These are phyloP conservation scores for Nymphalis io DNA, from an alignment of 1,140 invertebrate species.

Conservation along the genomic window DNA sequence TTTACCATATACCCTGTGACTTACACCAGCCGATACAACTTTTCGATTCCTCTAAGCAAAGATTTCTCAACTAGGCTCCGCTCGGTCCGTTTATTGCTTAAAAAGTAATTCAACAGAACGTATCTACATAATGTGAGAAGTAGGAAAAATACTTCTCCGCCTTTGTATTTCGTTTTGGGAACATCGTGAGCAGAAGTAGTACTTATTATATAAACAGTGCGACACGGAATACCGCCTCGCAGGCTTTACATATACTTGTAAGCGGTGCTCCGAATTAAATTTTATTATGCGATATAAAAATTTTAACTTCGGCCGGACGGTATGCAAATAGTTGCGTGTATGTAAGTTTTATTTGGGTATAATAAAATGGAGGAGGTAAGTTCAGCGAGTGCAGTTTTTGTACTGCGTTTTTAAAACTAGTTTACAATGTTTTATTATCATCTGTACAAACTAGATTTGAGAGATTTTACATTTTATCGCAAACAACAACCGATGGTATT, in stretches of 20 bases:
- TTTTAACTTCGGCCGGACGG: slow-evolving; percentile 10
- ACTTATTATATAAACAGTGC: slow-evolving; percentile 50
- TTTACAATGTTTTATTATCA: slow-evolving; percentile 1
- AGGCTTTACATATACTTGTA: slow-evolving; percentile 27
- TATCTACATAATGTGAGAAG: slow-evolving; percentile 71
- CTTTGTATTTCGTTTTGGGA: slow-evolving; percentile 42
- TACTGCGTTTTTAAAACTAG: background rate
- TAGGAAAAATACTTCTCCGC: slow-evolving; percentile 63
- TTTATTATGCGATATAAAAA: slow-evolving; percentile 20
- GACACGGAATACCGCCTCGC: slow-evolving; percentile 24
- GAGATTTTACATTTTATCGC: background rate
- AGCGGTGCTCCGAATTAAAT: slow-evolving; percentile 26
- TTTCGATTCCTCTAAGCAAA: slow-evolving; percentile 52
- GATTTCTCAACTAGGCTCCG: slow-evolving; percentile 63
- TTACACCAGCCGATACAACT: slow-evolving; percentile 41
- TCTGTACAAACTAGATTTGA: background rate
- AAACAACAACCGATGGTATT: background rate
- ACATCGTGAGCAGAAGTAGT: slow-evolving; percentile 25
- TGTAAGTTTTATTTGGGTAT: slow-evolving; percentile 18
- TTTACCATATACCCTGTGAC: slow-evolving; percentile 18
- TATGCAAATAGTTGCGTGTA: slow-evolving; percentile 28
- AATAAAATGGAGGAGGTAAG: slow-evolving; percentile 1
- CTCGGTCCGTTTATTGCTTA: slow-evolving; percentile 69
- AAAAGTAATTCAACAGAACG: slow-evolving; percentile 69
- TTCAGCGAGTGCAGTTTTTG: slow-evolving; percentile 1